Base-by-base conservation (phyloP, 2,113 vertebrate species). In the Perca fluviatilis region DNA sequence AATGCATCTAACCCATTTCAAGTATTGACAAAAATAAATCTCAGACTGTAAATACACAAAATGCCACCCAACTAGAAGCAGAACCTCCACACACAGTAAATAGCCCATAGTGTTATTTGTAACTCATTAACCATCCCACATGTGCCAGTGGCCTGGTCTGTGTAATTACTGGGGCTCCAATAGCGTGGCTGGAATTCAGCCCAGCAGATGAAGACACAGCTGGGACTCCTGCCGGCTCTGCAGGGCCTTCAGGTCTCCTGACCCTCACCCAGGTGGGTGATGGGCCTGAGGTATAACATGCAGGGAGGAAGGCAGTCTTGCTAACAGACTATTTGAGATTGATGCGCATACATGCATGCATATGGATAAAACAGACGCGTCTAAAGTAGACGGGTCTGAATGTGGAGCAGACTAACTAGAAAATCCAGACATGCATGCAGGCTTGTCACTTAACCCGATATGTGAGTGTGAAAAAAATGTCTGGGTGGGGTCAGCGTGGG, bases 151-250 rank as follows among this genome's bases (percentile, higher is more conserved):
- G 89, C 81, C 83, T 83, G 88, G 87, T 73, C 87, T 79, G 75
- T 86, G 88, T 93, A 94, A 94, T 94, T 91, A 92, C 88, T 89
- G 43, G 50, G 63, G 73, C 68, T 84, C 91, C 86, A 85, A 86
- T 85, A 75, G 85, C 66, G 18, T 25, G 77, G 82, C 88, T 91
- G 87, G 86, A 91, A 93, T 89, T 92, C 77, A 91, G 87, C 84
- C 81, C 85, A 79, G 83, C 84, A 92, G 91, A 94, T 89, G 89
- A 93, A 85, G 80, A 89, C 88, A 90, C 94, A 95, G 92, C 94
- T 95, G 93, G 84, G 94, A 88, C 89, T 80, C 80, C 85, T 85
- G 69, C 77, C 68, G 79, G 86, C 80, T 64, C 66, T 70, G 80
- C 46, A 23, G 80, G 77, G 62, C 84, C 86, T 88, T 79, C 74